A percentile compares a stretch with the other conserved stretches of the same genome.
Evolutionary conservation across 2,113 vertebrate species (phyloP).

Genomic region (Bothrops jararaca): DNA sequence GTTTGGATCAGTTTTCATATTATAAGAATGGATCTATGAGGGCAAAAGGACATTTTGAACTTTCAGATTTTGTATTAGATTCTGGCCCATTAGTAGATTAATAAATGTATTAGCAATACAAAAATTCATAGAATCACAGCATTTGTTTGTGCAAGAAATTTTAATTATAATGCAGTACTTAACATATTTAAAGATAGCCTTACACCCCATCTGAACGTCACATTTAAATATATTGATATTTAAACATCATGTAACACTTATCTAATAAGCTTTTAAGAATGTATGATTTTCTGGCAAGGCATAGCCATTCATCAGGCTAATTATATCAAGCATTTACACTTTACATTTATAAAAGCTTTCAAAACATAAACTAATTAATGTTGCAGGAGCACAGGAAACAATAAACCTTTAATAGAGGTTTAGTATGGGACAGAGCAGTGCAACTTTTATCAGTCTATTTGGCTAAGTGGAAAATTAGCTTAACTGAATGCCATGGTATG

Average conservation of each 20-base stretch:
- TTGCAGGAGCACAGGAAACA: conserved; percentile 43
- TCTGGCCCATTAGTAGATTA: background rate
- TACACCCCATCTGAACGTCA: background rate
- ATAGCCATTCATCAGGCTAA: background rate
- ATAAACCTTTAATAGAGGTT: conserved; percentile 35
- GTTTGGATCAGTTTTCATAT: background rate
- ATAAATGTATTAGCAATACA: background rate
- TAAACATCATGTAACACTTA: background rate
- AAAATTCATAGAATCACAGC: background rate
- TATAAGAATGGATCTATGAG: background rate
- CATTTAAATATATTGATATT: background rate
- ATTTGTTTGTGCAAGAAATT: background rate
- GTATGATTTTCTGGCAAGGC: background rate
- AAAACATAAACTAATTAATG: conserved; percentile 24
- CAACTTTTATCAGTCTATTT: conserved; percentile 18
- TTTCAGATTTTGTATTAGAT: background rate
- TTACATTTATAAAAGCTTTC: conserved; percentile 26
- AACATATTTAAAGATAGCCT: background rate
- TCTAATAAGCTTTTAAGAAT: conserved; percentile 1
- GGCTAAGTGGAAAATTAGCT: conserved; percentile 19
- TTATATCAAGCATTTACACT: conserved; percentile 9
- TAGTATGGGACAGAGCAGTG: conserved; percentile 19
- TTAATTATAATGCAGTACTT: background rate
- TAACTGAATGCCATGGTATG: background rate
- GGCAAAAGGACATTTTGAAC: background rate